These are phyloP conservation scores for Hyposoter dolosus DNA, from an alignment of 2,888 invertebrate genomes.

Conservation along the genomic window DNA sequence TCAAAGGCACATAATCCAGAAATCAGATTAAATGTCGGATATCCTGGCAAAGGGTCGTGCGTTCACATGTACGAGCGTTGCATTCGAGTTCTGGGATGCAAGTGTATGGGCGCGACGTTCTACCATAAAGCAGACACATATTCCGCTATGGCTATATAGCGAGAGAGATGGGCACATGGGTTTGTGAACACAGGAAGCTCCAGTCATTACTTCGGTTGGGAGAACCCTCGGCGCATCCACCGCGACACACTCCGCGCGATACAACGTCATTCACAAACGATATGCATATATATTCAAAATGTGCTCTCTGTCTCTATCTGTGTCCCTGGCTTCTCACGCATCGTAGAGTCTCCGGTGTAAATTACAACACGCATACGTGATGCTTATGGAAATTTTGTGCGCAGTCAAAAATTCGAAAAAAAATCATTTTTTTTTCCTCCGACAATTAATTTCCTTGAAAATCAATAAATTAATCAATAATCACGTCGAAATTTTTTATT, in stretches of 20 bases:
- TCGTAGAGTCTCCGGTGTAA: not conserved
- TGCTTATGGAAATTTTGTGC: not conserved
- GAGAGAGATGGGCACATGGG: conserved; percentile 64
- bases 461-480: too few species aligned
- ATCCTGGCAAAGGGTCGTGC: conserved; percentile 82
- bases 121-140: not conserved
- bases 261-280: conserved; percentile 78
- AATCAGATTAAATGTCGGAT: conserved; percentile 85
- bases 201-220: conserved; percentile 82
- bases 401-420: not conserved
- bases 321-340: not conserved
- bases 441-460: too few species aligned
- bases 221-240: conserved; percentile 81
- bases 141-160: not conserved
- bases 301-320: conserved; percentile 1
- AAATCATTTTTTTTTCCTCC: not conserved
- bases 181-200: conserved; percentile 82
- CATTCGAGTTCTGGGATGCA: conserved; percentile 61
- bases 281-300: conserved; percentile 55
- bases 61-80: conserved; percentile 9
- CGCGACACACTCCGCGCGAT: conserved; percentile 80
- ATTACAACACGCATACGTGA: not conserved
- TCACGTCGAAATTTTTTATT: too few species aligned
- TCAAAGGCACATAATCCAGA: conserved; percentile 82
- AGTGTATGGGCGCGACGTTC: not conserved